Conservation (phyloP, 1,140 invertebrate species). For the Telenomus remus region DNA sequence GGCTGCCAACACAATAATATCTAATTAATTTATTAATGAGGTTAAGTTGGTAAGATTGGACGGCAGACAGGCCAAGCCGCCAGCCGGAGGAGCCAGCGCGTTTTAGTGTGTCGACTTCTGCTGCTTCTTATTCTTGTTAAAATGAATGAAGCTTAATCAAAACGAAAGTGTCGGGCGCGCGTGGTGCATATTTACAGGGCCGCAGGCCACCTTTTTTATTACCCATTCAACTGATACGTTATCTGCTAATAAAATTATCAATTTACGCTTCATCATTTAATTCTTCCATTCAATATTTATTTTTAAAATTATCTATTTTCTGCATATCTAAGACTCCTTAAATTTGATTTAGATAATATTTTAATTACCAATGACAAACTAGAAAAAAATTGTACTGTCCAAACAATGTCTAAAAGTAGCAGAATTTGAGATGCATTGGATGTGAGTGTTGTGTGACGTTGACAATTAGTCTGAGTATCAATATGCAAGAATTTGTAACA, state of each 20-base stretch:
- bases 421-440: too few relatives aligned
- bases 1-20: conserved; percentile 75
- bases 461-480: conserved; percentile 15
- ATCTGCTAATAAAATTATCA: conserved; percentile 4
- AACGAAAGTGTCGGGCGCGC: conserved; percentile 68
- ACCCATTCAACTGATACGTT: conserved; percentile 27
- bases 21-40: conserved; percentile 76
- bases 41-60: conserved; percentile 75
- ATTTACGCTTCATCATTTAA: conserved; percentile 9
- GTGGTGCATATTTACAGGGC: conserved; percentile 63
- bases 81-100: conserved; percentile 44
- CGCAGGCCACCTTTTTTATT: conserved; percentile 45
- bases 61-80: conserved; percentile 72
- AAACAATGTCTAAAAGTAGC: too few relatives aligned
- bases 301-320: too few relatives aligned
- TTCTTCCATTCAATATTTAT: too few relatives aligned
- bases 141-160: conserved; percentile 71
- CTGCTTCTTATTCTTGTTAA: conserved; percentile 62
- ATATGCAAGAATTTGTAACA: conserved; percentile 49
- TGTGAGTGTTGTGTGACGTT: conserved; percentile 12
- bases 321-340: too few relatives aligned
- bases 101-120: conserved; percentile 66
- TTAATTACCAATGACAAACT: too few relatives aligned
- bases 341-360: too few relatives aligned
- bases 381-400: too few relatives aligned